Evolutionary conservation across 2,888 invertebrate species (phyloP).

Genomic region (Drosophila basisetae): DNA sequence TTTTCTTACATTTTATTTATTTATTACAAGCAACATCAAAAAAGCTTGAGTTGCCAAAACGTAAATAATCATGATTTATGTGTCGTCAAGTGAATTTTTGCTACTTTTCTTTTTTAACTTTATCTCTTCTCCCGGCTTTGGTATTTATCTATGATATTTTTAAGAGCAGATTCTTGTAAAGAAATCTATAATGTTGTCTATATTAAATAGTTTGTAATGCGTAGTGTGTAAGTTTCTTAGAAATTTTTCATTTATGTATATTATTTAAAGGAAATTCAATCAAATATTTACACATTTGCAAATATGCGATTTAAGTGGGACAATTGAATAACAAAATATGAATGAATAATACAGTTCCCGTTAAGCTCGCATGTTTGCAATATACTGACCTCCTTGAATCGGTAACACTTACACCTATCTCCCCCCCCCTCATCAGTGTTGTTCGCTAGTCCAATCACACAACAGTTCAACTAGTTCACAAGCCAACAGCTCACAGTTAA

Average conservation of each 20-base stretch:
- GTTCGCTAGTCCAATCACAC: conserved; percentile 43
- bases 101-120: conserved; percentile 12
- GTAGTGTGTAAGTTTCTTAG: conserved; percentile 39
- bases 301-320: conserved; percentile 35
- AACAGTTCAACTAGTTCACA: conserved; percentile 29
- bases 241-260: conserved; percentile 1
- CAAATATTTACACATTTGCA: conserved; percentile 11
- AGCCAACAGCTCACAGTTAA: conserved; percentile 30
- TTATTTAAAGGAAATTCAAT: conserved; percentile 14
- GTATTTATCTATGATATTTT: conserved; percentile 26
- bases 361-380: conserved; percentile 31
- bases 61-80: conserved; percentile 40
- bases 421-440: conserved; percentile 39
- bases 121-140: conserved; percentile 33
- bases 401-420: background rate
- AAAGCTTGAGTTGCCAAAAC: conserved; percentile 17
- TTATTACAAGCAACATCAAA: conserved; percentile 21
- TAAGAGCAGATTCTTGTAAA: conserved; percentile 23
- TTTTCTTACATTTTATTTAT: conserved; percentile 21
- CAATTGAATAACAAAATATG: background rate
- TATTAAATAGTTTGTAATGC: conserved; percentile 16
- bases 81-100: conserved; percentile 25
- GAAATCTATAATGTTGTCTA: conserved; percentile 1
- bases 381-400: background rate
- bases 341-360: background rate